Conservation (phyloP, 2,113 vertebrate species). For the Hemiscyllium ocellatum region DNA sequence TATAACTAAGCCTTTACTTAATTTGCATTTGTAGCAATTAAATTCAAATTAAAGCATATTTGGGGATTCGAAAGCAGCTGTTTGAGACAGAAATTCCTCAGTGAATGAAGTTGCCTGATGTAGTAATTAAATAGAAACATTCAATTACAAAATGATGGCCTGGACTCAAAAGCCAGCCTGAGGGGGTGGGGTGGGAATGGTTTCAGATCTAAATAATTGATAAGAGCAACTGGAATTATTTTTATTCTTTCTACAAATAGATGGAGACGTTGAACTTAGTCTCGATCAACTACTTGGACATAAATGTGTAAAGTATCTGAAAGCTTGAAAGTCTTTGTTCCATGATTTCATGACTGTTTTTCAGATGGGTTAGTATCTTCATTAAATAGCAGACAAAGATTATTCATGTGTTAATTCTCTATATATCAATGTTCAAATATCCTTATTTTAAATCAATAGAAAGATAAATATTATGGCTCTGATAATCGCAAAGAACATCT, state of each 20-base stretch:
- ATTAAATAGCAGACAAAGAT: not conserved
- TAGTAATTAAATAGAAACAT: conserved; percentile 2
- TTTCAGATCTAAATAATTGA: not conserved
- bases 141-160: conserved; percentile 2
- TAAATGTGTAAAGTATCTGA: not conserved
- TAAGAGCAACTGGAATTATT: conserved; percentile 2
- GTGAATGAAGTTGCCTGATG: conserved; percentile 23
- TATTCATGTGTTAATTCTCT: not conserved
- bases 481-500: not conserved
- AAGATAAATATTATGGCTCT: conserved; percentile 5
- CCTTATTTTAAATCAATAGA: not conserved
- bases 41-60: conserved; percentile 27
- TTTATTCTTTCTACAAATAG: not conserved
- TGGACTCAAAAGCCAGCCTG: not conserved
- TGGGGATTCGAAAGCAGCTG: conserved; percentile 8
- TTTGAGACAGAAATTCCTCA: not conserved
- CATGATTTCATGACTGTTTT: not conserved
- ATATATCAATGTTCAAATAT: not conserved
- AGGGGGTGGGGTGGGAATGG: not conserved
- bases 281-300: not conserved
- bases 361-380: not conserved
- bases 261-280: not conserved
- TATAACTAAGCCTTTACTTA: conserved; percentile 6
- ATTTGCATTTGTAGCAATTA: conserved; percentile 4
- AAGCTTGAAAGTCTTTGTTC: not conserved